Base-by-base conservation (phyloP, 1,140 invertebrate species). In the Eubasilissa regina region DNA sequence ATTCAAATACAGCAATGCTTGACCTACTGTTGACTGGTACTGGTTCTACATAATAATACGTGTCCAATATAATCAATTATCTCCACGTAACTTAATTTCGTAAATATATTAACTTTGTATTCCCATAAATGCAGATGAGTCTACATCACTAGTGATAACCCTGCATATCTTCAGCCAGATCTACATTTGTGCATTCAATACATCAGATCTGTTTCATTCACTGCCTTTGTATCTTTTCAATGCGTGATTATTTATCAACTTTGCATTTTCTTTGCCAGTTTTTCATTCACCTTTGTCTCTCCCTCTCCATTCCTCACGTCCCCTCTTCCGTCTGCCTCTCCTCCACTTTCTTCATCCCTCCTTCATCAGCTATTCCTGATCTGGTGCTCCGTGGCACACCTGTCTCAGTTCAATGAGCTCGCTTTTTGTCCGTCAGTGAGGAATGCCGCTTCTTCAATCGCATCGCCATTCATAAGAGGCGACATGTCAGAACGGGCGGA, bases 381-480 rank as follows among this genome's bases (percentile, higher is more conserved):
- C 13, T 44, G 43, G 43, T 68, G 25, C 19, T 19, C 64, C 13
- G 19, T 7, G 15, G 21, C 35, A 56, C 70, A 74, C 70, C 70
- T 74, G 70, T 74, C 70, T 51, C 51, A 44, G 70, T 74, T 74
- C 70, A 56, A 55, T 56, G 70, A 25, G 48, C 70, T 9, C 53
- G 21, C 25, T 74, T 74, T 74, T 74, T 74, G 53, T 74, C 48
- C 70, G 35, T 44, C 70, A 74, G 13, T 56, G 15, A 48, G 70
- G 70, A 74, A 74, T 74, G 70, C 51, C 53, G 70, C 70, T 19
- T 74, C 53, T 56, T 43, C 70, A 74, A 47, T 55, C 51, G 70
- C 51, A 21, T 74, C 35, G 70, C 70, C 70, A 56, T 74, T 74
- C 70, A 74, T 56, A 74, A 58, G 51, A 56, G 21, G 51, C 70